Evolutionary conservation across 2,113 vertebrate species (phyloP), one percentile per base, ranked within the genome.

Genomic region (Ploceus nigricollis): DNA sequence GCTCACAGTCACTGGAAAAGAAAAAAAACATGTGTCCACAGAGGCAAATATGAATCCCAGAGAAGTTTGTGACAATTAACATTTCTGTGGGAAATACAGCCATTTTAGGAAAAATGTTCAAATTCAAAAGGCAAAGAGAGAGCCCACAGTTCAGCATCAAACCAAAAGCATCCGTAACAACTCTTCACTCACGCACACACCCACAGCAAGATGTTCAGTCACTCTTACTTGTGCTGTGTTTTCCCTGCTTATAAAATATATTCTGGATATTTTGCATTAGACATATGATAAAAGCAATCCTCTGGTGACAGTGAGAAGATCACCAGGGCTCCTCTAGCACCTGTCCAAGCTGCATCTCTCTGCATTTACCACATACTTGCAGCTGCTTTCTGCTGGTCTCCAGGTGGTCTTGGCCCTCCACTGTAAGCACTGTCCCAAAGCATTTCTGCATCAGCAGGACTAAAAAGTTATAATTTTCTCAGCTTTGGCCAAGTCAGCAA

Each of bases 1-100:
- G 89, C 94, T 98, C 92, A 99, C 88, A 45, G 99, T 99, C 92
- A 99, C 99, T 99, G 98, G 82, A 90, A 96, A 97, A 89, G 64
- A 64, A 88, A 65, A 63, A 71, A 47, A 44, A 16, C 13, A 90
- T 0, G 8, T 65, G 60, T 75, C 82, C 70, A 82, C 15, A 73
- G 37, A 69, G 25, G 24, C n/a, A 76, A 76, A 92, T 1, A 35
- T 13, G 14, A 81, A 35, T 58, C 58, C 16, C 60, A 51, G 47
- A 35, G 11, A 86, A 40, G 25, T 13, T 57, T 57, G 42, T n/a
- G n/a, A 70, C 30, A 81, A 56, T 31, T 16, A 37, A 68, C 2
- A 2, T n/a, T 88, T 54, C 48, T 16, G 6, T 22, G 28, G 60
- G 39, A 79, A 68, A 89, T 13, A 33, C 17, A 48, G 28, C 45